Conservation (phyloP, 2,888 invertebrate species). For the Pandemis corylana region DNA sequence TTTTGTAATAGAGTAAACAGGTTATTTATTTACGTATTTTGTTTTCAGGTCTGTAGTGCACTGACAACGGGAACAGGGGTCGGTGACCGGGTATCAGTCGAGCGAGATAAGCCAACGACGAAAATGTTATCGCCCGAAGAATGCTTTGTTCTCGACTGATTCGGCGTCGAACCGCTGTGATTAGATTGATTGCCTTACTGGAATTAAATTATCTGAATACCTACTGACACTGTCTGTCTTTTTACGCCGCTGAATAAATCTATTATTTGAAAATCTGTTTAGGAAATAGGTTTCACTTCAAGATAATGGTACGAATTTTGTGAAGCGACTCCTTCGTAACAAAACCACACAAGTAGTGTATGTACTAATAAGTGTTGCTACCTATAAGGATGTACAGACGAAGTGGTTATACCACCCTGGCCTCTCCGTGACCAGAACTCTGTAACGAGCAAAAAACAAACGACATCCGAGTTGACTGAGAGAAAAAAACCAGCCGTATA, state of each 20-base stretch:
- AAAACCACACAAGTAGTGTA: conserved; percentile 3
- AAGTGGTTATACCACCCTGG: conserved; percentile 64
- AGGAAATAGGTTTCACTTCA: neutral
- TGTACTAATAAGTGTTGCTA: conserved; percentile 21
- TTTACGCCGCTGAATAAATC: neutral
- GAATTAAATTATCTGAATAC: conserved; percentile 37
- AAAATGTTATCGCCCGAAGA: conserved; percentile 76
- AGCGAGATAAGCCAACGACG: conserved; percentile 76
- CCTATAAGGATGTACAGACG: conserved; percentile 41
- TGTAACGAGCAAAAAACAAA: conserved; percentile 80
- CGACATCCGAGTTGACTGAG: conserved; percentile 65
- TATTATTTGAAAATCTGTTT: neutral
- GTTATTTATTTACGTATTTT: conserved; percentile 43
- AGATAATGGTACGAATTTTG: neutral
- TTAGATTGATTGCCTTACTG: conserved; percentile 65
- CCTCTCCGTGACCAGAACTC: conserved; percentile 74
- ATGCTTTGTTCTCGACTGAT: conserved; percentile 77
- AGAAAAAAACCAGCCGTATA: conserved; percentile 58
- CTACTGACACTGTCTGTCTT: neutral
- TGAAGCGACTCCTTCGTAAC: neutral
- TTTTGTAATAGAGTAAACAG: neutral
- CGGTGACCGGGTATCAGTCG: conserved; percentile 75
- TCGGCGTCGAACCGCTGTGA: conserved; percentile 66
- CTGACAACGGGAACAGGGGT: conserved; percentile 62
- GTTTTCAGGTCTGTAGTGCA: conserved; percentile 59